Evolutionary conservation across 30 jellyfish, hydroid and myxozoan genomes (phyloP), one percentile per base, ranked within the genome.

Genomic region (Aurelia sp.): DNA sequence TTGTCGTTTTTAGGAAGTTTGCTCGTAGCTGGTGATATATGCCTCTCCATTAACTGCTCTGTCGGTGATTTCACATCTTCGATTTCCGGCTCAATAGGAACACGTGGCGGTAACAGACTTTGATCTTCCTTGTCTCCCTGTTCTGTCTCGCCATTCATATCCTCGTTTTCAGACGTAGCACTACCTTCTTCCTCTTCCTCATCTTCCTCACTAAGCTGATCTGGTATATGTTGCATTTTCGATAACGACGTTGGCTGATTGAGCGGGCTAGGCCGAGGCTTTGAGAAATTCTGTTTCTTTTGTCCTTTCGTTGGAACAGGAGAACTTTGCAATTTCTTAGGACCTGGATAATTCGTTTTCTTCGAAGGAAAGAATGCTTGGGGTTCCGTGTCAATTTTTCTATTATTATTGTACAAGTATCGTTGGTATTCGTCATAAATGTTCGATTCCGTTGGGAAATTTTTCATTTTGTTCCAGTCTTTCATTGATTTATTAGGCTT

Each of bases 201-300:
- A 41, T 83, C 92, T 15, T 83, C 92, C 27, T 83, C 92, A 51
- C 92, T 83, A 11, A 83, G 79, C 65, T 83, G 84, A 59, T 83
- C 92, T 38, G 92, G 92, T 9, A 83, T 83, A 53, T 57, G 80
- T 20, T 71, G 82, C 71, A 83, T 73, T 57, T 55, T 72, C 64
- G 90, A 80, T 44, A 80, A 16, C 35, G 89, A 80, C n/a, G 92
- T 70, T 47, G 92, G 92, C 86, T 83, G 92, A 59, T 83, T 83
- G 8, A 83, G 81, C 24, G 92, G 92, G 48, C 92, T 83, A 19
- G 92, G 92, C 50, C 92, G 61, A 2, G 92, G 92, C 33, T 58
- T 59, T 16, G 92, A 83, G 41, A 83, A 75, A 18, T 59, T 83
- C 72, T 83, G 92, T 70, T 70, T 72, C 44, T 83, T 83, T 74